phyloP scores from a whole-genome alignment of 2,113 vertebrate genomes.

The Corydoras maculifer region DNA sequence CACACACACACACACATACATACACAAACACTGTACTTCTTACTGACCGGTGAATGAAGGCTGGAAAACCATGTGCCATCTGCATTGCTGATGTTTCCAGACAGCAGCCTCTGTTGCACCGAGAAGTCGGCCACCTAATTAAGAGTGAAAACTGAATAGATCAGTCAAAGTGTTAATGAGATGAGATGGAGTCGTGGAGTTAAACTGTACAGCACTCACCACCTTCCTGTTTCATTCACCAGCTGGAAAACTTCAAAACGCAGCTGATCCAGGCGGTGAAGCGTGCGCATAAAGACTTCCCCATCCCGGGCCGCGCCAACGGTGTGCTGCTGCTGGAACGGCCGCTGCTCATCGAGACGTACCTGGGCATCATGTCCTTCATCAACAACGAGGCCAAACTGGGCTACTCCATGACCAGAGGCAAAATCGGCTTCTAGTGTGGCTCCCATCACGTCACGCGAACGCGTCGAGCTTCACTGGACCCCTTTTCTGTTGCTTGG shows the following conservation, averaged over 20 bases:
- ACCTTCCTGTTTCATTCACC: neutral
- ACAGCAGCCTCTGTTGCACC: too few species aligned
- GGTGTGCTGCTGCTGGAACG: conserved; percentile 83
- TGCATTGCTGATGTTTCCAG: too few species aligned
- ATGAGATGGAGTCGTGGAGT: too few species aligned
- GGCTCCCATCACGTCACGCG: neutral
- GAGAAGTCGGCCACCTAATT: too few species aligned
- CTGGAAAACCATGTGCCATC: too few species aligned
- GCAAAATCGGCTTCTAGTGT: conserved; percentile 86
- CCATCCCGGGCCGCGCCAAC: conserved; percentile 64
- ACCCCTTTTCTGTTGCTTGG: too few species aligned
- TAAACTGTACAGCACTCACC: too few species aligned
- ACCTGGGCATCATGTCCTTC: conserved; percentile 92
- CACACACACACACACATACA: too few species aligned
- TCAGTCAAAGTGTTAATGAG: too few species aligned
- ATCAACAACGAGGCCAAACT: conserved; percentile 96
- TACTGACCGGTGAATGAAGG: too few species aligned
- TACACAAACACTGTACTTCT: too few species aligned
- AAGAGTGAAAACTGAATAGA: too few species aligned
- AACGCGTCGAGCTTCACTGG: conserved; percentile 25
- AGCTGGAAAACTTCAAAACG: conserved; percentile 86
- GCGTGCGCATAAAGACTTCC: conserved; percentile 80
- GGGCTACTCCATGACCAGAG: conserved; percentile 93
- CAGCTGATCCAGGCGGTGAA: conserved; percentile 91
- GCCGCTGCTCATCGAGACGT: conserved; percentile 93